A percentile compares a stretch with the other conserved stretches of the same genome.
Evolutionary conservation across 2,113 vertebrate species (phyloP).

Genomic region (Dipodomys stephensi): DNA sequence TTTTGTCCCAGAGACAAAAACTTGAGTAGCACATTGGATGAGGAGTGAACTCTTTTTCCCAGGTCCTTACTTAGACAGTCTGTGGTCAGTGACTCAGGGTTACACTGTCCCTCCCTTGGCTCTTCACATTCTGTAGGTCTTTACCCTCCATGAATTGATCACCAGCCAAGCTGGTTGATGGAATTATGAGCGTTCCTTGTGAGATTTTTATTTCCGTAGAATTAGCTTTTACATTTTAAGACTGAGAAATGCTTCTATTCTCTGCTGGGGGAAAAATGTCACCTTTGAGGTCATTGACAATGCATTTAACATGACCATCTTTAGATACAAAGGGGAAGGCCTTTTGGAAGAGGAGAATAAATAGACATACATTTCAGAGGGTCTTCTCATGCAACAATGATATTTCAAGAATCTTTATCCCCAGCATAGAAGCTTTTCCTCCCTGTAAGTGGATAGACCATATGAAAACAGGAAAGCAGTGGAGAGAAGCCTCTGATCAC

Average conservation of each 20-base stretch:
- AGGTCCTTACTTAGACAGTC: neutral
- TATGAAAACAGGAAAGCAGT: neutral
- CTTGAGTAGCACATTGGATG: neutral
- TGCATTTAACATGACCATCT: neutral
- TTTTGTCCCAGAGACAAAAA: neutral
- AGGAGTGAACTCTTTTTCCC: neutral
- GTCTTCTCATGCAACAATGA: neutral
- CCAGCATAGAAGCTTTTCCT: neutral
- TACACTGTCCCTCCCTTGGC: neutral
- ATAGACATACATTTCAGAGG: neutral
- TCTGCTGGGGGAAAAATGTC: neutral
- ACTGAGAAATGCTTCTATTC: neutral
- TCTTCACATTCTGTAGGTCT: neutral
- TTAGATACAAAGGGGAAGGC: neutral
- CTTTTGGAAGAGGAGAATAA: neutral
- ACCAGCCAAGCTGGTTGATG: neutral
- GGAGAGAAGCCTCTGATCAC: neutral
- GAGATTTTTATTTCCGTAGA: neutral
- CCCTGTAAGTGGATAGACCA: neutral
- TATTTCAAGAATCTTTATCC: slow-evolving; percentile 39
- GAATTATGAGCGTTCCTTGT: neutral
- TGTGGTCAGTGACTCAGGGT: neutral
- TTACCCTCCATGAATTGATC: neutral
- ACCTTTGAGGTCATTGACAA: neutral
- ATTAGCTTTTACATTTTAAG: neutral